A percentile compares a stretch with the other conserved stretches of the same genome.
Evolutionary conservation across 1,140 invertebrate species (phyloP).

Genomic region (Pectinophora gossypiella): DNA sequence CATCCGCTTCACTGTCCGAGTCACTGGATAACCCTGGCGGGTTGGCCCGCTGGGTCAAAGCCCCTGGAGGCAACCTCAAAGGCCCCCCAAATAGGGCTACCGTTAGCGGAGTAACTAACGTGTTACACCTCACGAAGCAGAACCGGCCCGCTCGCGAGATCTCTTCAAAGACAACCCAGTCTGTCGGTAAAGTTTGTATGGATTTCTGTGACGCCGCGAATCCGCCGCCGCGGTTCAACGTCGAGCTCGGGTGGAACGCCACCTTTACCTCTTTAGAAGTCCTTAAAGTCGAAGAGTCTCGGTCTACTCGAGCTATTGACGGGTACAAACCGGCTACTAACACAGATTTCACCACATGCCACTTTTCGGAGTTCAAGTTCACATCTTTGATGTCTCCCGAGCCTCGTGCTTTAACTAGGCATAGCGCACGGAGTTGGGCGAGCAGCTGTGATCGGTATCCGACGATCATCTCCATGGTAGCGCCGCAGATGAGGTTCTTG

Average conservation of each 20-base stretch:
- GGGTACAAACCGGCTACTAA: conserved; percentile 92
- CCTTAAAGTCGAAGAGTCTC: conserved; percentile 57
- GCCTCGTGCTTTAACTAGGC: conserved; percentile 87
- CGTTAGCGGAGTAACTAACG: conserved; percentile 86
- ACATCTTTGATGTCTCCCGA: conserved; percentile 85
- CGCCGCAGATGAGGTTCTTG: conserved; percentile 86
- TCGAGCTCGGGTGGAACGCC: conserved; percentile 84
- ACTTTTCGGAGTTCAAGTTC: conserved; percentile 92
- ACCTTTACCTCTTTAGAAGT: conserved; percentile 83
- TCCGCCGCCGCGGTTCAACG: conserved; percentile 74
- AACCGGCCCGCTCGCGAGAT: conserved; percentile 81
- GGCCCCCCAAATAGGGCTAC: conserved; percentile 88
- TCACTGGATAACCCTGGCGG: conserved; percentile 72
- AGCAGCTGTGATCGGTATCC: conserved; percentile 86
- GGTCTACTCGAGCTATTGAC: conserved; percentile 83
- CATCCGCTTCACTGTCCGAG: conserved; percentile 77
- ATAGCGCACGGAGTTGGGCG: conserved; percentile 88
- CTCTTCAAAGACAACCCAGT: conserved; percentile 92
- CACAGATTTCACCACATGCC: conserved; percentile 94
- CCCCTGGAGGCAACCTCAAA: conserved; percentile 73
- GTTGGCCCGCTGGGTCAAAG: conserved; percentile 58
- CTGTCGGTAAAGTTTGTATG: conserved; percentile 82
- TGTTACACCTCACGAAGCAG: conserved; percentile 84
- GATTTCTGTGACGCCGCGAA: conserved; percentile 48
- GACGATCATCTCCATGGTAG: conserved; percentile 92